Evolutionary conservation across 2,888 invertebrate species (phyloP).

Genomic region (Mamestra brassicae): DNA sequence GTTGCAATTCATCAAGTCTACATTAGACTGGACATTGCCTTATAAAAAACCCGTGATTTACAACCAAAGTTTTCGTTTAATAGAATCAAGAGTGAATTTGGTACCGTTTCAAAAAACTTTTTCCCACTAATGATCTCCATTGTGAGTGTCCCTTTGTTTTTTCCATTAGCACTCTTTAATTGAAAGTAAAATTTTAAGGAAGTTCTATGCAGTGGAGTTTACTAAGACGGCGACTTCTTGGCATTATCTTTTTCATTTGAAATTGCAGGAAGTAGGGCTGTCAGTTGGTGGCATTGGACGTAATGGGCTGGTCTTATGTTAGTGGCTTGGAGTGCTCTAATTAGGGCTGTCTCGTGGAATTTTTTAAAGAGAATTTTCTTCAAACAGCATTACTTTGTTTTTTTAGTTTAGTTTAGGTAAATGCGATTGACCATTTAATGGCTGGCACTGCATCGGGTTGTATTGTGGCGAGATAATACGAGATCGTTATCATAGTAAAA

Average conservation of each 20-base stretch:
- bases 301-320: slow-evolving; percentile 39
- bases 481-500: neutral
- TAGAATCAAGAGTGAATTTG: slow-evolving; percentile 82
- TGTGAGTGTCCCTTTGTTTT: slow-evolving; percentile 76
- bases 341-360: slow-evolving; percentile 27
- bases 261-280: slow-evolving; percentile 58
- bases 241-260: slow-evolving; percentile 61
- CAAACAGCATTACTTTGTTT: neutral
- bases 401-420: neutral
- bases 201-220: slow-evolving; percentile 67
- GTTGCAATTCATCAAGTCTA: slow-evolving; percentile 66
- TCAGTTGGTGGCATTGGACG: slow-evolving; percentile 21
- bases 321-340: slow-evolving; percentile 17
- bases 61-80: slow-evolving; percentile 74
- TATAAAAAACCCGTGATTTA: slow-evolving; percentile 73
- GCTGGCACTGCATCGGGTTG: neutral
- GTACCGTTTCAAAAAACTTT: slow-evolving; percentile 78
- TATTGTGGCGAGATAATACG: neutral
- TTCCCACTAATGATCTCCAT: slow-evolving; percentile 77
- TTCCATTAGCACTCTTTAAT: slow-evolving; percentile 78
- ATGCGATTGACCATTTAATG: neutral
- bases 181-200: slow-evolving; percentile 72
- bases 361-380: neutral
- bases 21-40: slow-evolving; percentile 72
- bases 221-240: slow-evolving; percentile 64